A percentile compares a stretch with the other conserved stretches of the same genome.
These are phyloP conservation scores for Asobara japonica DNA, from an alignment of 1,140 invertebrate genomes.

Conservation along the genomic window DNA sequence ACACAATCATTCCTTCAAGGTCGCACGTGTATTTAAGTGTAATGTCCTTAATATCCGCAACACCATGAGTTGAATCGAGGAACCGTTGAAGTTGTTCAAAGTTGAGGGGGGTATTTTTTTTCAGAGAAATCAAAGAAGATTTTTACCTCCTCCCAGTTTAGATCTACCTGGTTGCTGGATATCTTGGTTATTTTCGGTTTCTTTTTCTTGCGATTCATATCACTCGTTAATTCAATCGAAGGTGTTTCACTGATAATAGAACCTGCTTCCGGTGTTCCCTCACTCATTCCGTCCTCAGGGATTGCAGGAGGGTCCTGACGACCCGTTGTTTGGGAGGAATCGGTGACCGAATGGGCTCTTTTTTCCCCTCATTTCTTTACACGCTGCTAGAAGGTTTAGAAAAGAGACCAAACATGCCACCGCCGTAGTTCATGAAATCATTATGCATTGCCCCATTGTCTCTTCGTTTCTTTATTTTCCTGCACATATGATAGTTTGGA, in stretches of 20 bases:
- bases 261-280: not conserved
- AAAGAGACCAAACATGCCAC: not conserved
- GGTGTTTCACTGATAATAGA: not conserved
- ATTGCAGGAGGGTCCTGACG: not conserved
- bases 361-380: too few relatives aligned
- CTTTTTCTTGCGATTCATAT: not conserved
- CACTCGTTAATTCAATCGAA: not conserved
- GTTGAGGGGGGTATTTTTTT: not conserved
- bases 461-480: not conserved
- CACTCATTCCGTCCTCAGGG: not conserved
- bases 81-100: not conserved
- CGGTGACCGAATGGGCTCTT: not conserved
- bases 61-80: not conserved
- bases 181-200: not conserved
- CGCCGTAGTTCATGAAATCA: not conserved
- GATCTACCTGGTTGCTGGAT: not conserved
- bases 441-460: not conserved
- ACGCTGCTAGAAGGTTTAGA: not conserved
- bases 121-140: not conserved
- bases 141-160: not conserved
- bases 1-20: not conserved
- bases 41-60: not conserved
- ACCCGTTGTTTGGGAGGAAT: not conserved
- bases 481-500: not conserved
- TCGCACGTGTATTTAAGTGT: not conserved